These are phyloP conservation scores for Ovis canadensis DNA, from an alignment of 2,113 vertebrate genomes.

Conservation along the genomic window DNA sequence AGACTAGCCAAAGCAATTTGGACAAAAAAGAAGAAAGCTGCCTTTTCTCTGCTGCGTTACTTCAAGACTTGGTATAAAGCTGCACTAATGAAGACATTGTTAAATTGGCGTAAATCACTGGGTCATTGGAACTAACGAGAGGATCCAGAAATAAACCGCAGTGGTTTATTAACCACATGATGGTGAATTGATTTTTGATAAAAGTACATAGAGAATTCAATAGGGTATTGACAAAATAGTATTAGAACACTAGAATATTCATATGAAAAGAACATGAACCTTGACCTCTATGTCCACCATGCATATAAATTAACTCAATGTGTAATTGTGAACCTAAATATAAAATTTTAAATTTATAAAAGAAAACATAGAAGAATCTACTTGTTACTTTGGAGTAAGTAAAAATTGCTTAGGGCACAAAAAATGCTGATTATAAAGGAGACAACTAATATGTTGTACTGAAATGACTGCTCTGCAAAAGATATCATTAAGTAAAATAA, in stretches of 20 bases:
- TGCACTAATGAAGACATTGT: neutral
- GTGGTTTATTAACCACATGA: neutral
- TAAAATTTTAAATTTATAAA: neutral
- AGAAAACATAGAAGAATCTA: neutral
- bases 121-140: neutral
- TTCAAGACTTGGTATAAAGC: neutral
- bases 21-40: neutral
- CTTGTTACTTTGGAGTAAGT: neutral
- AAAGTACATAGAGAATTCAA: neutral
- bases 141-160: neutral
- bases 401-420: neutral
- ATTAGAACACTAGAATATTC: neutral
- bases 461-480: neutral
- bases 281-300: neutral
- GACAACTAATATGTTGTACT: neutral
- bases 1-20: constrained; percentile 6
- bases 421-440: neutral
- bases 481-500: neutral
- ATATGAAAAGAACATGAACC: neutral
- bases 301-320: neutral
- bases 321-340: neutral
- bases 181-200: neutral
- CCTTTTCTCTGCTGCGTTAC: neutral
- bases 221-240: neutral
- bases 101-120: neutral